Evolutionary conservation across 2,888 invertebrate species (phyloP).

Genomic region (Spodoptera littoralis): DNA sequence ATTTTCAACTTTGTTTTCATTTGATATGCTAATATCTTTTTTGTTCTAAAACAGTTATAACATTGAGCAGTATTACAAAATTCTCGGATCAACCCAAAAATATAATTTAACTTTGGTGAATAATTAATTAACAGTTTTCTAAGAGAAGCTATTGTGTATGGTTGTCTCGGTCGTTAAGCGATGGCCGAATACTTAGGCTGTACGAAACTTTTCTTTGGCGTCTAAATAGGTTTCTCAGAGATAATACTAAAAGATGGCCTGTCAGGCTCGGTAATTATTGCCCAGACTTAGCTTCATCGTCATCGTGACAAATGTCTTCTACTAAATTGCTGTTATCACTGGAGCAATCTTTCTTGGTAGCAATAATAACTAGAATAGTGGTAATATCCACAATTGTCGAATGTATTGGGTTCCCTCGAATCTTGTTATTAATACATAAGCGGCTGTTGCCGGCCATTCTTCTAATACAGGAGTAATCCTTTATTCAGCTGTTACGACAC

Average conservation of each 20-base stretch:
- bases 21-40: constrained; percentile 47
- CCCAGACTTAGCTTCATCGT: not conserved
- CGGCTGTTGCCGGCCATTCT: constrained; percentile 25
- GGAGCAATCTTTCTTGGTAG: constrained; percentile 5
- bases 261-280: constrained; percentile 33
- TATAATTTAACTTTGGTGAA: constrained; percentile 23
- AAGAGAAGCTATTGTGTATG: constrained; percentile 11
- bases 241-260: constrained; percentile 18
- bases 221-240: constrained; percentile 8
- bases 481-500: constrained; percentile 49
- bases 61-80: constrained; percentile 27
- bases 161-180: constrained; percentile 5
- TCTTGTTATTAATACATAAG: constrained; percentile 36
- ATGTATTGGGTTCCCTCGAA: constrained; percentile 12
- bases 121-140: constrained; percentile 29
- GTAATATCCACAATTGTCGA: constrained; percentile 28
- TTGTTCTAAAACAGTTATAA: constrained; percentile 36
- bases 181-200: constrained; percentile 1
- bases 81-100: constrained; percentile 16
- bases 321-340: constrained; percentile 8
- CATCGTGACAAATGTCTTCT: constrained; percentile 26
- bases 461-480: constrained; percentile 40
- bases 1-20: constrained; percentile 45
- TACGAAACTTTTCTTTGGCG: constrained; percentile 15
- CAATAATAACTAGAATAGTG: constrained; percentile 4